These are phyloP conservation scores for Taurulus bubalis DNA, from an alignment of 2,113 vertebrate species.

Conservation along the genomic window DNA sequence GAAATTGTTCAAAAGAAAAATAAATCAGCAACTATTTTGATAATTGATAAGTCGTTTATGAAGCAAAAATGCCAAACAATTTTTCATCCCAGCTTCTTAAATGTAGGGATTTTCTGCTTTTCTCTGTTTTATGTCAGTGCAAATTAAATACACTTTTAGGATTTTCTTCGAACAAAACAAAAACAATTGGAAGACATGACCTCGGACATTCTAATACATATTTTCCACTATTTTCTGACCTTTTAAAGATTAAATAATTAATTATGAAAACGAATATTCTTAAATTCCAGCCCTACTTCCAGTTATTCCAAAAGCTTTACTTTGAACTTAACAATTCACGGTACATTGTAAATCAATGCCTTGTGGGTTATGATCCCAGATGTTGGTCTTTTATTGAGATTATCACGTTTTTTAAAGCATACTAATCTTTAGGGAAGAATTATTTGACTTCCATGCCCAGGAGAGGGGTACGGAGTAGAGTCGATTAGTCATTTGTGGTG, in stretches of 20 bases:
- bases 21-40: not conserved
- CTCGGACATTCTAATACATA: not conserved
- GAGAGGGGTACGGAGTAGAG: slow-evolving; percentile 44
- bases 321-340: not conserved
- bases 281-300: slow-evolving; percentile 9
- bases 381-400: slow-evolving; percentile 48
- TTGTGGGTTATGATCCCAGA: slow-evolving; percentile 24
- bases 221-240: slow-evolving; percentile 12
- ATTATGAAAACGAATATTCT: not conserved
- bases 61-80: not conserved
- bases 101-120: not conserved
- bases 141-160: not conserved
- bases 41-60: not conserved
- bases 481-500: slow-evolving; percentile 67
- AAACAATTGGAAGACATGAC: slow-evolving; percentile 12
- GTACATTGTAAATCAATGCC: slow-evolving; percentile 28
- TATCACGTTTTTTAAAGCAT: slow-evolving; percentile 33
- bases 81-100: not conserved
- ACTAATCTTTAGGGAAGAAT: slow-evolving; percentile 46
- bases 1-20: not conserved
- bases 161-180: slow-evolving; percentile 11
- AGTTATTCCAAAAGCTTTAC: slow-evolving; percentile 23
- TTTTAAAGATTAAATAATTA: not conserved
- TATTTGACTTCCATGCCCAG: slow-evolving; percentile 43
- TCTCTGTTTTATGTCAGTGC: not conserved